A percentile compares a stretch with the other conserved stretches of the same genome.
phyloP scores from a whole-genome alignment of 2,113 vertebrate species.

The Pyrgilauda ruficollis region DNA sequence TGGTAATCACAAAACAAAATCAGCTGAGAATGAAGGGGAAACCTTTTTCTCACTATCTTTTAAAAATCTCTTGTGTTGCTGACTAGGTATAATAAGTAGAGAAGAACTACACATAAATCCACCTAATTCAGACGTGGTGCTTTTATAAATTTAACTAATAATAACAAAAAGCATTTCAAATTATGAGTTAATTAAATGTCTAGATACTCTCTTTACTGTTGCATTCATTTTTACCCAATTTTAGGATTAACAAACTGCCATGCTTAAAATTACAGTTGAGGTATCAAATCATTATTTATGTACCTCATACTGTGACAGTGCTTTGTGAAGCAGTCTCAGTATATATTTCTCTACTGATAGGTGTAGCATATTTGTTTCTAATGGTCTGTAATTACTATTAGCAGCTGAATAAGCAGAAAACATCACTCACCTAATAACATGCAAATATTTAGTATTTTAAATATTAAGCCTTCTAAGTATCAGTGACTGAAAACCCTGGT shows the following conservation, averaged over 20 bases:
- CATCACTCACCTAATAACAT: background rate
- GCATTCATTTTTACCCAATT: background rate
- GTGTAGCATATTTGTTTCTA: background rate
- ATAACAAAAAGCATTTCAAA: background rate
- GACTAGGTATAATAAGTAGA: background rate
- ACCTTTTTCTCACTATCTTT: background rate
- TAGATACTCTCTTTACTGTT: background rate
- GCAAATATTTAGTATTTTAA: background rate
- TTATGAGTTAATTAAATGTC: background rate
- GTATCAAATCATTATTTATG: background rate
- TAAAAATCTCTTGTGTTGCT: background rate
- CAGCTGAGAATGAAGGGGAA: background rate
- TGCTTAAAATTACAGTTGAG: background rate
- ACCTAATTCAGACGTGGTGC: background rate
- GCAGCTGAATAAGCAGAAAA: background rate
- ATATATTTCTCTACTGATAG: background rate
- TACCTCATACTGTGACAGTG: background rate
- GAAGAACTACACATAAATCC: background rate
- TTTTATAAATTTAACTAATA: background rate
- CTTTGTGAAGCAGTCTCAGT: background rate
- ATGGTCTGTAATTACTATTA: background rate
- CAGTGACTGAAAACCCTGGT: background rate
- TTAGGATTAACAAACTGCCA: background rate
- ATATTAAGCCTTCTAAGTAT: background rate
- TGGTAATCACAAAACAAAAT: background rate